Evolutionary conservation across 2,888 invertebrate species (phyloP), one percentile per base, ranked within the genome.

Genomic region (Eueremaeus valkanovi): DNA sequence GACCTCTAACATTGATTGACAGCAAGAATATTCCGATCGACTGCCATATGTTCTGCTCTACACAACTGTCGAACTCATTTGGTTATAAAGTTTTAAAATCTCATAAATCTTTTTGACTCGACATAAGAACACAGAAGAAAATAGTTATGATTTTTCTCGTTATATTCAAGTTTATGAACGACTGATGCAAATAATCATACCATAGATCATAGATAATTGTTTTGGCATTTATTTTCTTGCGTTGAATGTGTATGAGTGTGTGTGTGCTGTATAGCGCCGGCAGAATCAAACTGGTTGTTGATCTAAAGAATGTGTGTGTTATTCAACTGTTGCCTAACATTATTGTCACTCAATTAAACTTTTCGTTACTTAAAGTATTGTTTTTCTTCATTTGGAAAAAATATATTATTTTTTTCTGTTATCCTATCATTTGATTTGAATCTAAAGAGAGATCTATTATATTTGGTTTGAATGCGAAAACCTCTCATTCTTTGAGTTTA

Each of bases 331-430:
- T 63, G 33, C 18, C 18, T 33, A 13, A 63, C 33, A 31, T 31
- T 63, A 27, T 63, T 63, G 61, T 63, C 61, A 63, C 18, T 63
- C 31, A 63, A 63, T 33, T 63, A 63, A 29, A 55, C 6, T 55
- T 27, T 55, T 55, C 8, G 3, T 55, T 55, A 55, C 21, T 24
- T 24, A 55, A 8, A 16, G 27, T 55, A 21, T 55, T 55, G 55
- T 55, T 55, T 21, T 49, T 6, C 11, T 36, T 36, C 36, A 36
- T n/a, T n/a, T n/a, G n/a, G n/a, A n/a, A n/a, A n/a, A n/a, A 36
- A 36, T 5, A 36, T 36, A 11, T 45, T 45, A 6, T 45, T 16
- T 45, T 45, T 11, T 45, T 45, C 3, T 45, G 3, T 3, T 45
- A 11, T 45, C 16, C 27, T 55, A 55, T 55, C 55, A 55, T 55